A percentile compares a stretch with the other conserved stretches of the same genome.
phyloP scores from a whole-genome alignment of 1,140 invertebrate genomes.

The Zaprionus tsacasi region DNA sequence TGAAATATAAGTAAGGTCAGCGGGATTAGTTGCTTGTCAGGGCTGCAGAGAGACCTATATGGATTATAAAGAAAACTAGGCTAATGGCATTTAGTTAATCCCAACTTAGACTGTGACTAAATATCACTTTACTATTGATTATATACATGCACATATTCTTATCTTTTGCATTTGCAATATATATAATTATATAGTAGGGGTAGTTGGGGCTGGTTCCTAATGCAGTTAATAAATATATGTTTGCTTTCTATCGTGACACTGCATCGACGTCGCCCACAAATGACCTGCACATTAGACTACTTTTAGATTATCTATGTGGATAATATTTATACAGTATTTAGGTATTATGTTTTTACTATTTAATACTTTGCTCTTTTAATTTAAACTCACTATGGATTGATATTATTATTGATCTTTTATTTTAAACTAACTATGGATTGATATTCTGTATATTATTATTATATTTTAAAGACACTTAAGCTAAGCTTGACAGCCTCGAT shows the following conservation, averaged over 20 bases:
- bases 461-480: too few species aligned
- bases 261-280: not conserved
- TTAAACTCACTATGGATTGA: too few species aligned
- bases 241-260: not conserved
- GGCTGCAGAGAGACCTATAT: not conserved
- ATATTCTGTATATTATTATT: too few species aligned
- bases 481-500: too few species aligned
- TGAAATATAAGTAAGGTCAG: constrained; percentile 12
- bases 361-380: too few species aligned
- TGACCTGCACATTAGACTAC: not conserved
- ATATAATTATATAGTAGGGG: not conserved
- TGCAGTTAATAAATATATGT: not conserved
- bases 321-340: too few species aligned
- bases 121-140: not conserved
- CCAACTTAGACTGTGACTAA: not conserved
- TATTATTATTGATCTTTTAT: too few species aligned
- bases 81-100: not conserved
- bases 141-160: not conserved
- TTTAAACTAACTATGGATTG: too few species aligned
- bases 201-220: not conserved
- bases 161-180: constrained; percentile 1
- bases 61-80: not conserved
- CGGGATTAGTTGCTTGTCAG: constrained; percentile 4
- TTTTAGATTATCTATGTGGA: constrained; percentile 7
- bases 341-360: too few species aligned